These are phyloP conservation scores for Thermophis baileyi DNA, from an alignment of 2,113 vertebrate species.

Conservation along the genomic window DNA sequence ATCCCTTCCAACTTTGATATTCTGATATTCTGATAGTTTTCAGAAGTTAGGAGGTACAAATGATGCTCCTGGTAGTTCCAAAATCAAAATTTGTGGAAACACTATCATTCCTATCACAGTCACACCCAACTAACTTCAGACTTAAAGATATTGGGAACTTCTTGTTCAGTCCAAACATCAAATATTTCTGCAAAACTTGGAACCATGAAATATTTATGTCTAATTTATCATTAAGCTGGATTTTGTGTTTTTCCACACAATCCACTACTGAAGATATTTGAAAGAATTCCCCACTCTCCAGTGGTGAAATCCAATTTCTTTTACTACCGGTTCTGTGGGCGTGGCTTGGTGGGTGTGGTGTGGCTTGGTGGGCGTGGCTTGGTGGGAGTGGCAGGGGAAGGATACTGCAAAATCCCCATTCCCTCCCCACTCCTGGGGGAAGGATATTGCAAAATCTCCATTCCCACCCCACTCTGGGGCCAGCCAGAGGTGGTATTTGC, in stretches of 20 bases:
- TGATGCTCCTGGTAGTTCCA: neutral
- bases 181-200: neutral
- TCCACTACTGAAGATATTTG: conserved; percentile 21
- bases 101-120: neutral
- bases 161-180: neutral
- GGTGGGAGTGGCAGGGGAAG: too few relatives aligned
- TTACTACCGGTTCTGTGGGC: too few relatives aligned
- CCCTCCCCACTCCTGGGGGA: too few relatives aligned
- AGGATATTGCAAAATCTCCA: too few relatives aligned
- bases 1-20: neutral
- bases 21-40: neutral
- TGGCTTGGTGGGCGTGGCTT: too few relatives aligned
- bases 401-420: too few relatives aligned
- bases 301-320: too few relatives aligned
- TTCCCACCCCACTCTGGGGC: too few relatives aligned
- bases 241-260: conserved; percentile 2
- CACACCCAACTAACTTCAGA: neutral
- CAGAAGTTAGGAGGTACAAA: too few relatives aligned
- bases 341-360: too few relatives aligned
- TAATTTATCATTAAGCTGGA: neutral
- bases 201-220: neutral
- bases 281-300: neutral
- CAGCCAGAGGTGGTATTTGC: too few relatives aligned
- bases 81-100: neutral
- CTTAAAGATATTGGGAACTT: neutral